Evolutionary conservation across 2,888 invertebrate species (phyloP).

Genomic region (Pristionchus japonicus): DNA sequence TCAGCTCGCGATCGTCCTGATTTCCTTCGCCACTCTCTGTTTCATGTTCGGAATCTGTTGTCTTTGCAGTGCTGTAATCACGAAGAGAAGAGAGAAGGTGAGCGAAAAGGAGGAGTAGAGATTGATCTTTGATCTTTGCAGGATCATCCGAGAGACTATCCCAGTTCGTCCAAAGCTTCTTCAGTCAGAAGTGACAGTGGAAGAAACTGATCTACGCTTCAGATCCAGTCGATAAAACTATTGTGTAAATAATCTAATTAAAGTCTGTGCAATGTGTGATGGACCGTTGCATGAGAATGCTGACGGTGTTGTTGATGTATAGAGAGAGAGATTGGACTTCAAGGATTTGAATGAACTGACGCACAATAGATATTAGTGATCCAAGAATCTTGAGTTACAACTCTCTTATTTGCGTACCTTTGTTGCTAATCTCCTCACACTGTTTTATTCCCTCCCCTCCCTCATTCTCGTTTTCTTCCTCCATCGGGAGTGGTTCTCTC

Average conservation of each 20-base stretch:
- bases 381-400: too few species aligned
- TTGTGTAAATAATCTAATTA: background rate
- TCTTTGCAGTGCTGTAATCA: background rate
- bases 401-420: background rate
- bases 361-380: too few species aligned
- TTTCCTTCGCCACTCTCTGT: background rate
- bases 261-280: background rate
- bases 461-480: background rate
- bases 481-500: background rate
- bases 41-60: background rate
- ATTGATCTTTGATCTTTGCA: background rate
- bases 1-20: background rate
- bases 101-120: background rate
- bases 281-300: too few species aligned
- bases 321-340: too few species aligned
- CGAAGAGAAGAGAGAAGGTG: background rate
- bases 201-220: background rate
- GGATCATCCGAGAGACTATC: too few species aligned
- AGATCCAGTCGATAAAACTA: background rate
- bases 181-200: background rate
- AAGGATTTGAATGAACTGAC: too few species aligned
- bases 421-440: background rate
- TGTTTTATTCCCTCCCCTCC: background rate
- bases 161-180: background rate
- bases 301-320: too few species aligned